Evolutionary conservation across 2,888 invertebrate genomes (phyloP).

Genomic region (Drosophila tanythrix): DNA sequence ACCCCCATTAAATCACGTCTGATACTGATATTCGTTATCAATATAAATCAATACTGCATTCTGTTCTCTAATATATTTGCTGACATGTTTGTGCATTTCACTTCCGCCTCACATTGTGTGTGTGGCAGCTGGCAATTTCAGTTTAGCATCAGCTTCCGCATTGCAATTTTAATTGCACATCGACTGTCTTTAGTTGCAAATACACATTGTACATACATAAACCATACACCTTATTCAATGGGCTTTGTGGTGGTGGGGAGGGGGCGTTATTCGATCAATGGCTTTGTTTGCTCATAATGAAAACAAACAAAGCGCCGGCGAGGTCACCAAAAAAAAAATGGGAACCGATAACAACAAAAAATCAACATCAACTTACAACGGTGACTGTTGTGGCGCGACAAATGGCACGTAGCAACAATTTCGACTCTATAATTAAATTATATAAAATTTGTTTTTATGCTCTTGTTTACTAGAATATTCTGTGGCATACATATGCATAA

Average conservation of each 20-base stretch:
- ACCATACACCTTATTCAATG: background rate
- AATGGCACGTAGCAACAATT: conserved; percentile 74
- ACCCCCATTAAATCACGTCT: background rate
- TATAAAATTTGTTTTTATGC: conserved; percentile 51
- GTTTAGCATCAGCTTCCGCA: conserved; percentile 42
- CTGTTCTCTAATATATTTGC: conserved; percentile 18
- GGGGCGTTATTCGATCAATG: conserved; percentile 37
- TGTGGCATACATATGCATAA: conserved; percentile 1
- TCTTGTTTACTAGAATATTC: conserved; percentile 50
- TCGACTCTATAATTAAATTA: conserved; percentile 55
- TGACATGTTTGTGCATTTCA: conserved; percentile 19
- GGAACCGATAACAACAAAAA: conserved; percentile 30
- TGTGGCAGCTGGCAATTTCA: conserved; percentile 25
- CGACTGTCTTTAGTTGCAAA: conserved; percentile 8
- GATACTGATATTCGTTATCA: background rate
- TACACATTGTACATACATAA: background rate
- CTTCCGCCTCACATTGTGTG: conserved; percentile 35
- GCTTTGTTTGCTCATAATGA: conserved; percentile 55
- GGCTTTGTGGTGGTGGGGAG: background rate
- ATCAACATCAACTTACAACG: conserved; percentile 42
- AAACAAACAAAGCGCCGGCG: conserved; percentile 58
- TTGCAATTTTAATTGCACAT: conserved; percentile 30
- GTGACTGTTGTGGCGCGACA: conserved; percentile 47
- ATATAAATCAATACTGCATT: background rate
- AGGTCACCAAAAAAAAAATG: conserved; percentile 42